Evolutionary conservation across 2,797 vertebrate genomes (phyloP).

Genomic region (Esox lucius): DNA sequence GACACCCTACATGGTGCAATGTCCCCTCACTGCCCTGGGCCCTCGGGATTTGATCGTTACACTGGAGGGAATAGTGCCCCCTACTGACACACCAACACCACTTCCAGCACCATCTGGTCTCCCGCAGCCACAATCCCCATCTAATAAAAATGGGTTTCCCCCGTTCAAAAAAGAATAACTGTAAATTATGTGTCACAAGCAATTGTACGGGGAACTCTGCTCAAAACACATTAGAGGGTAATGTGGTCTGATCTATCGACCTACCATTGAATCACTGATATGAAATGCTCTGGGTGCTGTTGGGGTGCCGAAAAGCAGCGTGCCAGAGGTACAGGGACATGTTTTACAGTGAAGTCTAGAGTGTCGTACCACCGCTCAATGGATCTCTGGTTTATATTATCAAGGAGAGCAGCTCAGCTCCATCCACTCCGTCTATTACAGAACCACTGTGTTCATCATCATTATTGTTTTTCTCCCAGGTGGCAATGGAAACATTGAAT

Average conservation of each 20-base stretch:
- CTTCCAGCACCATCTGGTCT: no score
- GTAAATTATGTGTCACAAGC: background rate
- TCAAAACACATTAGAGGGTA: background rate
- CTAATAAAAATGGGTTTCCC: background rate
- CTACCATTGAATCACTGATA: background rate
- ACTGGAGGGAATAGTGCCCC: no score
- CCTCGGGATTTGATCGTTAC: no score
- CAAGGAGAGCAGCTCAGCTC: constrained; percentile 15
- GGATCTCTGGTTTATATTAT: constrained; percentile 7
- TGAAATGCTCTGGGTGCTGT: background rate
- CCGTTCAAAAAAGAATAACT: background rate
- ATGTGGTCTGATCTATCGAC: background rate
- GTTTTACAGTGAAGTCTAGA: background rate
- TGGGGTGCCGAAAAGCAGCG: background rate
- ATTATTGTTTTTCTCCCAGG: constrained; percentile 51
- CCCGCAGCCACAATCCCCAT: background rate
- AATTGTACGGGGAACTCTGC: background rate
- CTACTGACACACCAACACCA: background rate
- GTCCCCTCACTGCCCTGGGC: no score
- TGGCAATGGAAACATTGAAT: constrained; percentile 47
- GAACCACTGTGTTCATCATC: constrained; percentile 42
- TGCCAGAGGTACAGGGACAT: background rate
- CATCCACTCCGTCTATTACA: constrained; percentile 45
- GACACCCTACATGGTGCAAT: no score
- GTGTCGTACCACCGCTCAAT: background rate